These are phyloP conservation scores for Typhlichthys eigenmanni DNA, from an alignment of 2,797 vertebrate species.

Conservation along the genomic window DNA sequence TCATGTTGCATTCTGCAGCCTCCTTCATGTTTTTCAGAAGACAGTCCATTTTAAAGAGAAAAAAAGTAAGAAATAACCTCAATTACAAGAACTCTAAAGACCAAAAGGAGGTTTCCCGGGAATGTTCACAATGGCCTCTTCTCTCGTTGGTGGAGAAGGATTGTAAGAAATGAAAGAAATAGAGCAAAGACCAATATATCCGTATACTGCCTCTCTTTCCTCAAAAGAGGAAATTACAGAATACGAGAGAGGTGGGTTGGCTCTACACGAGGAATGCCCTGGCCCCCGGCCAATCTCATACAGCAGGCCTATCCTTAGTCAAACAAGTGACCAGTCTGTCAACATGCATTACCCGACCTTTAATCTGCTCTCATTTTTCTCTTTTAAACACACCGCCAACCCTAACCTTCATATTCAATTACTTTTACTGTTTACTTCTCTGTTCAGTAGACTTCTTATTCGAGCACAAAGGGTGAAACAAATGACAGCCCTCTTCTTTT, in stretches of 20 bases:
- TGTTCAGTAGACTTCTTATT: neutral
- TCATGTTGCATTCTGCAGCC: constrained; percentile 52
- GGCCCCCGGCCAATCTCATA: constrained; percentile 63
- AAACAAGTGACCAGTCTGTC: constrained; percentile 16
- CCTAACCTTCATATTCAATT: neutral
- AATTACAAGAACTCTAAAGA: neutral
- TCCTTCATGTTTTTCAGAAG: constrained; percentile 39
- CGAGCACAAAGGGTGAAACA: constrained; percentile 27
- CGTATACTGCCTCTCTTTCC: neutral
- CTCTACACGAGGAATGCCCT: constrained; percentile 67
- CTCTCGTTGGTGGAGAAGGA: constrained; percentile 10
- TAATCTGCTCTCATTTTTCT: neutral
- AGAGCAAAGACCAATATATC: too few species aligned
- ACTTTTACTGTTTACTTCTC: neutral
- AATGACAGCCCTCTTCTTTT: constrained; percentile 5
- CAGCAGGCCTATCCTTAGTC: constrained; percentile 23
- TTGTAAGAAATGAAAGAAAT: constrained; percentile 40
- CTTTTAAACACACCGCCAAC: too few species aligned
- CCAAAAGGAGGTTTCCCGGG: neutral
- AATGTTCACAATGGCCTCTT: neutral
- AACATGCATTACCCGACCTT: constrained; percentile 29
- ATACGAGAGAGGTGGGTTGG: constrained; percentile 58
- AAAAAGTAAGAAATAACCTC: neutral
- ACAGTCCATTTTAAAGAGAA: constrained; percentile 54
- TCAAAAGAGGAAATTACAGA: constrained; percentile 48